Percentiles rank a stretch among this genome's conserved stretches.
These are phyloP conservation scores for Oscheius onirici DNA, from an alignment of 2,888 invertebrate species.

Conservation along the genomic window DNA sequence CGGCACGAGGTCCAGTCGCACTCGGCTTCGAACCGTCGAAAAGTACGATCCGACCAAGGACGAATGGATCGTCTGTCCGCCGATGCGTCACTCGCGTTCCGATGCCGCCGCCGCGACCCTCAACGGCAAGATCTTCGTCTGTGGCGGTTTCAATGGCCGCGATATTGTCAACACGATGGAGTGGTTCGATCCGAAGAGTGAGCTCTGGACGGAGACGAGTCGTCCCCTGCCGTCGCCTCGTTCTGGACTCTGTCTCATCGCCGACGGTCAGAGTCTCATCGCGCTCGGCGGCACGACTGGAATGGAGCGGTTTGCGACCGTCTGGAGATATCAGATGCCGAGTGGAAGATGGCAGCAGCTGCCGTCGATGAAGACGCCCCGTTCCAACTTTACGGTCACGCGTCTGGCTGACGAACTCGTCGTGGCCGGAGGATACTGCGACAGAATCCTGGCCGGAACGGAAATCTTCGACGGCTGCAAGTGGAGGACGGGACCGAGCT, in stretches of 20 bases:
- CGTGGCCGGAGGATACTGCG: slow-evolving; percentile 25
- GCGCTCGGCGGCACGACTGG: slow-evolving; percentile 11
- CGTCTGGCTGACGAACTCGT: slow-evolving; percentile 1
- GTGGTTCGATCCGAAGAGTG: slow-evolving; percentile 7
- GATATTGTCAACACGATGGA: neutral
- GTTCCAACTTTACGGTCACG: slow-evolving; percentile 13
- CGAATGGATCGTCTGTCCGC: slow-evolving; percentile 1
- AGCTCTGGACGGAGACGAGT: slow-evolving; percentile 11
- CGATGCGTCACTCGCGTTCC: slow-evolving; percentile 21
- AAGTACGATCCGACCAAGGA: neutral
- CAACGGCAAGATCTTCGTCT: slow-evolving; percentile 29
- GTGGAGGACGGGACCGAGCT: slow-evolving; percentile 9
- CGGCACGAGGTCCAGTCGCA: neutral
- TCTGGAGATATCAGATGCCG: neutral
- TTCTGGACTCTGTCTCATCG: slow-evolving; percentile 2
- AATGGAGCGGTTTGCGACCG: neutral
- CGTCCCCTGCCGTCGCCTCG: neutral
- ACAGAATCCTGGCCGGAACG: neutral
- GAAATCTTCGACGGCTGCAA: slow-evolving; percentile 6
- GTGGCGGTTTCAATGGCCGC: slow-evolving; percentile 26
- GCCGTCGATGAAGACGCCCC: neutral
- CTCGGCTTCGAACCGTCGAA: slow-evolving; percentile 22
- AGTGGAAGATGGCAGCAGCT: neutral
- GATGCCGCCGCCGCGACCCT: slow-evolving; percentile 14
- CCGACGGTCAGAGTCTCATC: neutral